A percentile compares a stretch with the other conserved stretches of the same genome.
phyloP scores from a whole-genome alignment of 2,888 invertebrate genomes.

The Rhopalosiphum nymphaeae region DNA sequence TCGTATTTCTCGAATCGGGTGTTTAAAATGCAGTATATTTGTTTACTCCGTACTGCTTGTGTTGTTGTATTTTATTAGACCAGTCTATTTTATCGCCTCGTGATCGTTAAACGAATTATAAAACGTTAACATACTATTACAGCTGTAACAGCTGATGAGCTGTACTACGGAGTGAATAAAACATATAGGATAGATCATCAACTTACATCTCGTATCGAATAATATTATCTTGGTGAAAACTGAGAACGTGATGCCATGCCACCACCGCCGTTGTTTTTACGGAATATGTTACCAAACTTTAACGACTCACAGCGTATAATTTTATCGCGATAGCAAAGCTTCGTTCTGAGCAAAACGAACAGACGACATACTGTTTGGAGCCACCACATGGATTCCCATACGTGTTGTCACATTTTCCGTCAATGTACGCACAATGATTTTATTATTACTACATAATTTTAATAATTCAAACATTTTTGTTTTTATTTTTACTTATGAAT shows the following conservation, averaged over 20 bases:
- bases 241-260: background rate
- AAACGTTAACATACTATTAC: conserved; percentile 13
- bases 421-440: background rate
- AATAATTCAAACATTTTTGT: background rate
- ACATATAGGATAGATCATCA: background rate
- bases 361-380: background rate
- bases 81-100: background rate
- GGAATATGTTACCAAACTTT: conserved; percentile 13
- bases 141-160: conserved; percentile 15
- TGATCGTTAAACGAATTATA: conserved; percentile 6
- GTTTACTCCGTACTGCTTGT: background rate
- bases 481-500: background rate
- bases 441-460: background rate
- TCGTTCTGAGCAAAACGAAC: background rate
- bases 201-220: conserved; percentile 9
- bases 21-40: background rate
- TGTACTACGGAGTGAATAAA: conserved; percentile 3
- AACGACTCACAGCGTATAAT: conserved; percentile 2
- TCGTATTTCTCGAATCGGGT: background rate
- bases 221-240: conserved; percentile 1
- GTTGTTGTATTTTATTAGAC: background rate
- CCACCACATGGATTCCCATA: background rate
- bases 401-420: background rate
- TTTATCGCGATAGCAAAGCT: background rate
- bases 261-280: background rate